Conservation (phyloP, 2,888 invertebrate genomes). For the Monopis laevigella region DNA sequence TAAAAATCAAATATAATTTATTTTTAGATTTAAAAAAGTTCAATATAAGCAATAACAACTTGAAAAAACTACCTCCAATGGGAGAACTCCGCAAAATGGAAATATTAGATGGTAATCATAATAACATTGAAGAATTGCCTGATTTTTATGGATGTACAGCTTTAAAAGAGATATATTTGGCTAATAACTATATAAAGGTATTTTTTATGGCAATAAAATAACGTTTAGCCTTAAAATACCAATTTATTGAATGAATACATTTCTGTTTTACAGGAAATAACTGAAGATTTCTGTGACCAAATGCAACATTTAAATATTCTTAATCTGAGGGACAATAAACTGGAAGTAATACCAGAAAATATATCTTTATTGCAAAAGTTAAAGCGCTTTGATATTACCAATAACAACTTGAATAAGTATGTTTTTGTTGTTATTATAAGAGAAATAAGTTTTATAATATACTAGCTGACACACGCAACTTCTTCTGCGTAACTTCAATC, state of each 20-base stretch:
- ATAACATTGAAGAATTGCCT: slow-evolving; percentile 80
- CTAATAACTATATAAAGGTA: slow-evolving; percentile 84
- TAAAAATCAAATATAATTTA: neutral
- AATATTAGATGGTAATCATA: slow-evolving; percentile 81
- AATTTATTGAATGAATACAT: too few species aligned
- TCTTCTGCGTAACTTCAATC: too few species aligned
- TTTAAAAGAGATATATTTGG: slow-evolving; percentile 83
- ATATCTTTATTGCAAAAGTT: slow-evolving; percentile 78
- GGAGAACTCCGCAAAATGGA: slow-evolving; percentile 80
- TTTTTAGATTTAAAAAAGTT: slow-evolving; percentile 73
- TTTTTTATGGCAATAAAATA: slow-evolving; percentile 21
- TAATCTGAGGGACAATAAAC: slow-evolving; percentile 84
- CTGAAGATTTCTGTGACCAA: slow-evolving; percentile 75
- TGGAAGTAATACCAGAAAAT: slow-evolving; percentile 80
- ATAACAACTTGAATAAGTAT: slow-evolving; percentile 74
- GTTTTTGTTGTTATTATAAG: too few species aligned
- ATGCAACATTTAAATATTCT: slow-evolving; percentile 78
- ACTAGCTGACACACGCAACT: too few species aligned
- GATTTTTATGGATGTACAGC: slow-evolving; percentile 79
- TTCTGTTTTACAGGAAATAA: slow-evolving; percentile 71
- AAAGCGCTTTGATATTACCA: slow-evolving; percentile 84
- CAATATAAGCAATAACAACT: slow-evolving; percentile 77
- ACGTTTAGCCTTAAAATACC: too few species aligned
- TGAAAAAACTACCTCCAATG: slow-evolving; percentile 72
- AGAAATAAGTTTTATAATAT: too few species aligned